Conservation (phyloP, 2,797 vertebrate species). For the Ptychadena robeensis region DNA sequence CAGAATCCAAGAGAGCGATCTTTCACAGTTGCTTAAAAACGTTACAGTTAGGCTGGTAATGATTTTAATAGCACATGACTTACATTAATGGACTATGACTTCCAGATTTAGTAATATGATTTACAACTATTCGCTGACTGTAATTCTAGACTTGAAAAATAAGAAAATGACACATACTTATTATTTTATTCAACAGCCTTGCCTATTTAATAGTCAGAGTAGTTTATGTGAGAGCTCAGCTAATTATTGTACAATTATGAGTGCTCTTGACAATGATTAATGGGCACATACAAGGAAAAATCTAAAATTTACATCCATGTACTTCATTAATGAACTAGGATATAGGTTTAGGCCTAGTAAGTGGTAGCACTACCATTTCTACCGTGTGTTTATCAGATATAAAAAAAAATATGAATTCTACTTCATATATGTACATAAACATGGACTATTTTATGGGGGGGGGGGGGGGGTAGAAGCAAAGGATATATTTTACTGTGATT, state of each 20-base stretch:
- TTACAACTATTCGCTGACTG: slow-evolving; percentile 51
- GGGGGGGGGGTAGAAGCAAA: too few relatives aligned
- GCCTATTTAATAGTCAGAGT: slow-evolving; percentile 38
- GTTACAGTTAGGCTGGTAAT: slow-evolving; percentile 26
- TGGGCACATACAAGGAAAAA: slow-evolving; percentile 28
- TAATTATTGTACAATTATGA: slow-evolving; percentile 50
- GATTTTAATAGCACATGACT: slow-evolving; percentile 56
- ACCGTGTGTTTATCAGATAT: too few relatives aligned
- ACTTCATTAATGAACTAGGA: background rate
- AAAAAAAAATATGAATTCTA: too few relatives aligned
- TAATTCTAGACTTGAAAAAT: slow-evolving; percentile 50
- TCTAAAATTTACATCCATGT: slow-evolving; percentile 11
- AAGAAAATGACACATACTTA: slow-evolving; percentile 49
- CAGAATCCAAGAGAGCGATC: slow-evolving; percentile 12
- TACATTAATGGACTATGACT: slow-evolving; percentile 43
- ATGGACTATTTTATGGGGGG: too few relatives aligned
- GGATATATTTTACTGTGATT: too few relatives aligned
- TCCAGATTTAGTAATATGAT: slow-evolving; percentile 39
- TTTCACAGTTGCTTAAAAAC: slow-evolving; percentile 35
- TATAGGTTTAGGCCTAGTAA: background rate
- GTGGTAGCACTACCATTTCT: background rate
- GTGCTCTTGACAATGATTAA: slow-evolving; percentile 46
- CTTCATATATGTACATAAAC: too few relatives aligned
- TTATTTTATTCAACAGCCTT: slow-evolving; percentile 44
- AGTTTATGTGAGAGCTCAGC: slow-evolving; percentile 21